Evolutionary conservation across 1,140 invertebrate genomes (phyloP), one percentile per base, ranked within the genome.

Genomic region (Pseudomyrmex sp.): DNA sequence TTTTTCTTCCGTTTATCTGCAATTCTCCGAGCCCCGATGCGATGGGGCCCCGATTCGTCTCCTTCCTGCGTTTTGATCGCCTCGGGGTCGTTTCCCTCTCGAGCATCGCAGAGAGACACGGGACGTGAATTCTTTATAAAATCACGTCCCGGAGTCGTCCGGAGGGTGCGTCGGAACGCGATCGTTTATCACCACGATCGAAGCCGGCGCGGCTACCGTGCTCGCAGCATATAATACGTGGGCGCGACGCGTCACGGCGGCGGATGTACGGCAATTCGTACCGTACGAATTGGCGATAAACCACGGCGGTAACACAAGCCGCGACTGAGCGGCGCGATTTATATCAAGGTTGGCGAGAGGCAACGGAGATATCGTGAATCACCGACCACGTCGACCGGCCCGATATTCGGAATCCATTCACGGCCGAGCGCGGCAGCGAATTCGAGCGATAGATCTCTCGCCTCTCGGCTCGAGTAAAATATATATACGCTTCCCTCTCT

Each of bases 371-470:
- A 59, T n/a, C 86, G 87, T 88, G 87, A 85, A 85, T 88, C 84
- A 88, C 62, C 54, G 61, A 20, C 61, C 48, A 54, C 52, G 54
- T 56, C 10, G 7, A n/a, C 56, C 56, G 75, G 44, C 1, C n/a
- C 44, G 69, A 82, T 80, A 63, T 52, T 69, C 65, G 50, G 66
- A 85, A 82, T 88, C 73, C 68, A 80, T 70, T 83, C 70, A 56
- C 74, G 73, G 56, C 72, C 52, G 59, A 18, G 54, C 52, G 12
- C 44, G 66, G 56, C 26, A 26, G 26, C 83, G 52, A 85, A 79
- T 88, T 83, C 83, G 66, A 88, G 68, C 85, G 86, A 88, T 88
- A 83, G 86, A 88, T 88, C 61, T 83, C 63, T 82, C 79, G 77
- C 66, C 56, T 61, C 8, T 52, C 10, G 59, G 58, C 52, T 82